Evolutionary conservation across 2,888 invertebrate species (phyloP).

Genomic region (Neoaliturus tenellus): DNA sequence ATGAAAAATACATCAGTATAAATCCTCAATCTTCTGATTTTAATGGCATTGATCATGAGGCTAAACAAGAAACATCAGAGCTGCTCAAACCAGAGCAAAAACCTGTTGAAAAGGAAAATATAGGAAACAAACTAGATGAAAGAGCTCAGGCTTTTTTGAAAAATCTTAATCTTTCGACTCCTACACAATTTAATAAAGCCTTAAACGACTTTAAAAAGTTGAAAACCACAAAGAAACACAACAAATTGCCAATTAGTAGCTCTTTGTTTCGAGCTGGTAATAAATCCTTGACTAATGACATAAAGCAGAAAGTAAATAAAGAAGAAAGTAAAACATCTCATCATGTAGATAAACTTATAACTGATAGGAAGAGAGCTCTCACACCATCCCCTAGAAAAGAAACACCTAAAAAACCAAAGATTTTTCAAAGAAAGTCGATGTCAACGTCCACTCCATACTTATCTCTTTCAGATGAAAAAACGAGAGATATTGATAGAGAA

Average conservation of each 20-base stretch:
- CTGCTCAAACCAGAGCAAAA: neutral
- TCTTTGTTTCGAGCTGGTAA: neutral
- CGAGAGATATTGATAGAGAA: too few relatives aligned
- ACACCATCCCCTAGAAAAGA: neutral
- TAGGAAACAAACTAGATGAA: neutral
- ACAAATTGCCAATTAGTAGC: neutral
- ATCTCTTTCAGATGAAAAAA: neutral
- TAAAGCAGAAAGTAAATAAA: too few relatives aligned
- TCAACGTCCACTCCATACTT: slow-evolving; percentile 13
- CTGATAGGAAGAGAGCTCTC: neutral
- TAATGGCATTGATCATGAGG: too few relatives aligned
- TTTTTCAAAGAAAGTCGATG: neutral
- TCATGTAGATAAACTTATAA: neutral
- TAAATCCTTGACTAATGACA: neutral
- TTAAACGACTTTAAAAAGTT: neutral
- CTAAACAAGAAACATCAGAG: neutral
- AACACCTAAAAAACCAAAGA: neutral
- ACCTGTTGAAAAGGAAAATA: neutral
- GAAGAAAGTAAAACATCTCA: neutral
- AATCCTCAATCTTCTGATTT: neutral
- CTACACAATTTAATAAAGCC: neutral
- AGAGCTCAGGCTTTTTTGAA: slow-evolving; percentile 7
- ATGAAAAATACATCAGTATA: too few relatives aligned
- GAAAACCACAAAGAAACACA: neutral
- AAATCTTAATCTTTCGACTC: neutral